Base-by-base conservation (phyloP, 2,113 vertebrate genomes). In the Ammodytes dubius region DNA sequence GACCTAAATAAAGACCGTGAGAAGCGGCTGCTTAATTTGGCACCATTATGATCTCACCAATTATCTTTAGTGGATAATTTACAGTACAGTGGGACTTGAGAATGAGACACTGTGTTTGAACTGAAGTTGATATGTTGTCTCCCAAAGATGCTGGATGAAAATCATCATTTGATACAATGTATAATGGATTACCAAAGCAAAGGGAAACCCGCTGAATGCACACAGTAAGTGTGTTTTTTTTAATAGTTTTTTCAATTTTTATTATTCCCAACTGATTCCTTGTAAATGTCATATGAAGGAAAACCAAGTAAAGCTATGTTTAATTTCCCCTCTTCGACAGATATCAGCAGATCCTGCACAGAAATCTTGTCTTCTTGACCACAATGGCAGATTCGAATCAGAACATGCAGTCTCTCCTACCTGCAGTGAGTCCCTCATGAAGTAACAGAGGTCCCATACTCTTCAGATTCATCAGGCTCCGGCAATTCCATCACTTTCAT, bases 141-240 rank as follows among this genome's bases (percentile, higher is more conserved):
- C 70, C 69, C 19, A 50, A 67, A 99, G 98, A 99, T 99, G 97
- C 94, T 99, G 91, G 98, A 99, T 87, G 98, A 99, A 95, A 99
- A 99, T 85, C 96, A 99, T 85, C 97, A 99, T 86, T 94, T 99
- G 93, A 99, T 99, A 93, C 97, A 99, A 79, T 98, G 97, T 89
- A 99, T 99, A 89, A 97, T 99, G 97, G 98, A 99, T 86, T 97
- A 97, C 93, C 98, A 99, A 95, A 99, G 97, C 94, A 99, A 99
- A 93, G 97, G 98, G 64, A 99, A 99, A 95, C 96, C 96, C 0
- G 95, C 96, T 49, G 98, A 99, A 94, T 99, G 98, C 90, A 95
- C 97, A 83, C 97, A 99, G 98, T 99, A 89, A 96, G 97, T 96
- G 85, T 10, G 40, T 0, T 43, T 40, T 50, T 10, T 15, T 37